phyloP scores from a whole-genome alignment of 2,113 vertebrate genomes.

The Platycercus adscitus region DNA sequence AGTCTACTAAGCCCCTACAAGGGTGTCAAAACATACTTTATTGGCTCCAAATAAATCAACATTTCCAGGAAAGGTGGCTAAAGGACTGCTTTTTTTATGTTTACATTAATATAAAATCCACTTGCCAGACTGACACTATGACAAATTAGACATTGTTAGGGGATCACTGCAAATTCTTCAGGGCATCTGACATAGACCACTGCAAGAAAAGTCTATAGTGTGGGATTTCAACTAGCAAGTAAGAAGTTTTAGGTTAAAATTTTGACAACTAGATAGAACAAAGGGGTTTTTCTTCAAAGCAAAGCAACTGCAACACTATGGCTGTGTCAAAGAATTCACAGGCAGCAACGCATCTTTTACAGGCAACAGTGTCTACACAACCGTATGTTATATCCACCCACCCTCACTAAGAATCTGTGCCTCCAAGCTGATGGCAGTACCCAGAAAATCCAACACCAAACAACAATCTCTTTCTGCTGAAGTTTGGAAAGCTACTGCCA shows the following conservation, averaged over 20 bases:
- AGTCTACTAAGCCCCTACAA: conserved; percentile 11
- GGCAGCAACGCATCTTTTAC: background rate
- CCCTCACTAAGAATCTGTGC: background rate
- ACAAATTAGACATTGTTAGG: background rate
- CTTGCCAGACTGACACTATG: background rate
- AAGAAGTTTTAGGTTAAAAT: background rate
- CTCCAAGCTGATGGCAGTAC: background rate
- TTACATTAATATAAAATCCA: conserved; percentile 27
- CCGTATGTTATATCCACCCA: background rate
- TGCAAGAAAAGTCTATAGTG: background rate
- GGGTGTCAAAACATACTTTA: conserved; percentile 46
- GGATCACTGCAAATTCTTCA: conserved; percentile 8
- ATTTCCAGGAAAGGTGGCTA: background rate
- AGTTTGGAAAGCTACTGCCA: background rate
- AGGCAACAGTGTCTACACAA: background rate
- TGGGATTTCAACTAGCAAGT: background rate
- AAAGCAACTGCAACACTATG: background rate
- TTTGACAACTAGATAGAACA: background rate
- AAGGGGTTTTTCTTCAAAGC: background rate
- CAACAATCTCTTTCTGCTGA: background rate
- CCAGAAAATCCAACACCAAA: background rate
- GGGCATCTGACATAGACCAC: background rate
- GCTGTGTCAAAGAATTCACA: background rate
- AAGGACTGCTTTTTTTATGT: background rate
- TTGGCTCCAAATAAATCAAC: conserved; percentile 24